Percentiles rank a stretch among this genome's conserved stretches.
phyloP scores from a whole-genome alignment of 2,113 vertebrate species.

The Hassar affinis region DNA sequence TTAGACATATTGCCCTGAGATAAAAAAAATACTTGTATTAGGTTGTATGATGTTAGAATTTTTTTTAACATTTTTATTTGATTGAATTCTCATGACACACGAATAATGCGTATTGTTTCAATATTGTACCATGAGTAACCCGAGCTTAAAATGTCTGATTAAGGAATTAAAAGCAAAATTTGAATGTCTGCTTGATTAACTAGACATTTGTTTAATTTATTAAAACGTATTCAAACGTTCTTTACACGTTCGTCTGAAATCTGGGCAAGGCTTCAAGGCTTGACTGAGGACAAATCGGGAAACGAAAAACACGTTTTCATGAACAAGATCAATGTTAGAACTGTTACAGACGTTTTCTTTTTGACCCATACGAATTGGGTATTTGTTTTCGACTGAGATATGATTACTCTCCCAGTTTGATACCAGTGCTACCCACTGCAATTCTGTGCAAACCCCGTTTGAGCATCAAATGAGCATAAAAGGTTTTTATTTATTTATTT shows the following conservation, averaged over 20 bases:
- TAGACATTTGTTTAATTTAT: neutral
- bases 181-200: neutral
- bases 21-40: too few relatives aligned
- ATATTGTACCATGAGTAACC: neutral
- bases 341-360: neutral
- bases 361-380: neutral
- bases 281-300: neutral
- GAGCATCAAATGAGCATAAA: too few relatives aligned
- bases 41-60: neutral
- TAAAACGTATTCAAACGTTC: too few relatives aligned
- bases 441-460: too few relatives aligned
- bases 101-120: neutral
- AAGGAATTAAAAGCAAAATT: neutral
- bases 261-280: neutral
- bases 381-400: neutral
- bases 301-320: neutral
- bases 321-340: neutral
- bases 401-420: neutral
- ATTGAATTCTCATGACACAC: neutral
- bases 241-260: neutral
- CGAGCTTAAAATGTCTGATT: neutral
- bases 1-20: neutral
- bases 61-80: neutral
- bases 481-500: too few relatives aligned
- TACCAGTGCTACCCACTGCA: too few relatives aligned